These are phyloP conservation scores for Napeogenes inachia DNA, from an alignment of 2,888 invertebrate genomes.

Conservation along the genomic window DNA sequence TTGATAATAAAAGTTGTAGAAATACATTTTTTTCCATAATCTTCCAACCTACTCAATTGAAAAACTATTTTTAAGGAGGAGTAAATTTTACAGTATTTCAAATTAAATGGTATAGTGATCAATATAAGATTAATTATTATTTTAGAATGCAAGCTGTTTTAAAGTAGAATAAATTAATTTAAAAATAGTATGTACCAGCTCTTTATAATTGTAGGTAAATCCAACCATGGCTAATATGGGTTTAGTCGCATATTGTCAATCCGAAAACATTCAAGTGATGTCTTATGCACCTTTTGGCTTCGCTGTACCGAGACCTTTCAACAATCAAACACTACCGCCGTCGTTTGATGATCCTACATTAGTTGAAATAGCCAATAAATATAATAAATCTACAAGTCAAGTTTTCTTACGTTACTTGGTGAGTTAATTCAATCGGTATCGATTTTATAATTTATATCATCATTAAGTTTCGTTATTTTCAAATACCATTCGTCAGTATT, in stretches of 20 bases:
- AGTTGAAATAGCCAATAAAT: constrained; percentile 9
- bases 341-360: constrained; percentile 18
- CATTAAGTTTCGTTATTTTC: too few species aligned
- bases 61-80: too few species aligned
- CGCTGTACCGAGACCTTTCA: constrained; percentile 7
- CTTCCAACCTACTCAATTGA: too few species aligned
- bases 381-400: constrained; percentile 10
- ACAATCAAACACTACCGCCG: neutral
- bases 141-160: too few species aligned
- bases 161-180: too few species aligned
- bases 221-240: constrained; percentile 8
- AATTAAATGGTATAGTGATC: too few species aligned
- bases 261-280: constrained; percentile 11
- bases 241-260: constrained; percentile 17
- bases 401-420: constrained; percentile 78
- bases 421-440: constrained; percentile 33
- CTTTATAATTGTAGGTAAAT: constrained; percentile 13
- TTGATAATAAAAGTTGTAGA: too few species aligned
- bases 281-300: constrained; percentile 13
- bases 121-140: too few species aligned
- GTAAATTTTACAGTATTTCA: too few species aligned
- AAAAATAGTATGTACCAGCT: neutral
- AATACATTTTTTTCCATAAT: too few species aligned
- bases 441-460: too few species aligned
- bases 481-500: too few species aligned